These are phyloP conservation scores for Nemotelus nigrinus DNA, from an alignment of 2,888 invertebrate genomes.

Conservation along the genomic window DNA sequence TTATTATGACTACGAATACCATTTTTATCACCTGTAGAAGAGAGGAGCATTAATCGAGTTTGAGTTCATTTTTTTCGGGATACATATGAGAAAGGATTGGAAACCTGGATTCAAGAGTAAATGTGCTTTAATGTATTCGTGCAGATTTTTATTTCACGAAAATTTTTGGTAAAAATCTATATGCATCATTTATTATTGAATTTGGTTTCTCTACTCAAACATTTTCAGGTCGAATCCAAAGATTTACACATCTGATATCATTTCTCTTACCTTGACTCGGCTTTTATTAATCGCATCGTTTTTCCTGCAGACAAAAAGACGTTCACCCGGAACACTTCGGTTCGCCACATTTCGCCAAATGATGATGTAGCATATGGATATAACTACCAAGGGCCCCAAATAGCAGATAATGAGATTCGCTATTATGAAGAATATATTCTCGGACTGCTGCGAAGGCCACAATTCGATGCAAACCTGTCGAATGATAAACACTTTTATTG, in stretches of 20 bases:
- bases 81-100: not conserved
- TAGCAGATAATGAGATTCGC: slow-evolving; percentile 68
- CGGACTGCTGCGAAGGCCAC: slow-evolving; percentile 65
- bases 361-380: slow-evolving; percentile 67
- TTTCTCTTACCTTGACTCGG: slow-evolving; percentile 53
- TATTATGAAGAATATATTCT: slow-evolving; percentile 67
- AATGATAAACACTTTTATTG: not conserved
- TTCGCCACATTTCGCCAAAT: slow-evolving; percentile 67
- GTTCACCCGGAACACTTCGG: slow-evolving; percentile 65
- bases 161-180: too few species aligned
- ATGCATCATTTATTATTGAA: too few species aligned
- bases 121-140: not conserved
- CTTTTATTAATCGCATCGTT: slow-evolving; percentile 54
- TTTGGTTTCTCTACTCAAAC: not conserved
- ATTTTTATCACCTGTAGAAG: slow-evolving; percentile 64
- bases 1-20: slow-evolving; percentile 67
- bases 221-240: not conserved
- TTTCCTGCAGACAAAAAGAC: slow-evolving; percentile 49
- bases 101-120: not conserved
- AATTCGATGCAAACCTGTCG: slow-evolving; percentile 62
- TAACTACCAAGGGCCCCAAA: slow-evolving; percentile 66
- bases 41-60: not conserved
- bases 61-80: not conserved
- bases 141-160: not conserved
- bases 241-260: too few species aligned